Conservation (phyloP, 1,140 invertebrate species). For the Tetranychus cinnabarinus region DNA sequence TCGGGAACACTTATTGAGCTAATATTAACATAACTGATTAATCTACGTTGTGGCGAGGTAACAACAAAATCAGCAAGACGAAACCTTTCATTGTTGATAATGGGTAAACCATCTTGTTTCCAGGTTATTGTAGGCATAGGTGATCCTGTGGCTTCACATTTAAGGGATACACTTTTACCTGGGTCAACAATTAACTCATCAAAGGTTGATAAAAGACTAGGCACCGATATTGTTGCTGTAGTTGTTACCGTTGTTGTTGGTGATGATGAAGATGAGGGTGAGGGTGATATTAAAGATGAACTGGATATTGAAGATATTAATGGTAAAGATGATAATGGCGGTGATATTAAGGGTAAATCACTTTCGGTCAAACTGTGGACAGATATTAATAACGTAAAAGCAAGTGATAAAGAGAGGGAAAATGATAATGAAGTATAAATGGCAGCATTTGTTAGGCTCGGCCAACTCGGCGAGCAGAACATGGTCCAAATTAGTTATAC, state of each 20-base stretch:
- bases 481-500: neutral
- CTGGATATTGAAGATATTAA: neutral
- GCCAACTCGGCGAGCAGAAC: no score
- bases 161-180: constrained; percentile 54
- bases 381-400: neutral
- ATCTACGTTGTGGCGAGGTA: neutral
- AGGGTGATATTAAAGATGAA: neutral
- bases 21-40: constrained; percentile 6
- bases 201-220: constrained; percentile 54
- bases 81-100: constrained; percentile 16
- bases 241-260: neutral
- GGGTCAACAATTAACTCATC: constrained; percentile 57
- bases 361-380: neutral
- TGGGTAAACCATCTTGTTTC: constrained; percentile 22
- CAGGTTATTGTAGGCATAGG: constrained; percentile 35
- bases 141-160: constrained; percentile 60
- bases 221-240: constrained; percentile 35
- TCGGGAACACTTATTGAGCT: constrained; percentile 13
- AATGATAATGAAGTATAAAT: neutral
- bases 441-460: no score
- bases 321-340: neutral
- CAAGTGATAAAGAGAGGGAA: neutral
- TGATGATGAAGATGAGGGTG: neutral
- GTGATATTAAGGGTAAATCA: neutral
- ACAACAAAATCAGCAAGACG: neutral